Conservation (phyloP, 2,113 vertebrate genomes). For the Oenanthe melanoleuca region DNA sequence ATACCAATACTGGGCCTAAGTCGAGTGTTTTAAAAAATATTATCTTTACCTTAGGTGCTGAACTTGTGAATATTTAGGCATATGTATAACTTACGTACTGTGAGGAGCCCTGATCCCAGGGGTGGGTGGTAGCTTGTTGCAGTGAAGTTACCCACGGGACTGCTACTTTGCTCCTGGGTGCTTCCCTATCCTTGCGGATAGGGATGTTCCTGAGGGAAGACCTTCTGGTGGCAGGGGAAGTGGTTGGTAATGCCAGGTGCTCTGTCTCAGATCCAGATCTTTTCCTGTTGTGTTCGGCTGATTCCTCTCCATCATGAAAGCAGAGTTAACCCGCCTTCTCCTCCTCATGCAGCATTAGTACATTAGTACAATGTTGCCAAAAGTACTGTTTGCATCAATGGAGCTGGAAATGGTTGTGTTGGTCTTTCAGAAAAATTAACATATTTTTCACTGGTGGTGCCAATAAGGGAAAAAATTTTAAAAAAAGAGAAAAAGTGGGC, state of each 20-base stretch:
- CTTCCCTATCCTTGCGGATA: rapidly evolving
- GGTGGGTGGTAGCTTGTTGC: background rate
- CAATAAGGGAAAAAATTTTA: background rate
- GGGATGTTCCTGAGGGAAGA: background rate
- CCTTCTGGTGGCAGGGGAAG: background rate
- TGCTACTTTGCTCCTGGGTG: background rate
- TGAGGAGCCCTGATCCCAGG: rapidly evolving
- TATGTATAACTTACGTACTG: background rate
- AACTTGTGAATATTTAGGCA: background rate
- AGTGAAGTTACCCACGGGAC: background rate
- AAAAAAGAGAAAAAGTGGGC: background rate
- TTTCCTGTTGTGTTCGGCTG: background rate
- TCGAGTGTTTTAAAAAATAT: background rate
- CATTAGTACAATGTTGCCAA: background rate
- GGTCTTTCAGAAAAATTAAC: background rate
- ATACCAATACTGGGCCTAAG: background rate
- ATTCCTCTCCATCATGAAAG: background rate
- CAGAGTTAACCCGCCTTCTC: background rate
- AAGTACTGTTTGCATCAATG: background rate
- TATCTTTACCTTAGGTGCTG: background rate
- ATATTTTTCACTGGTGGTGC: background rate
- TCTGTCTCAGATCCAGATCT: background rate
- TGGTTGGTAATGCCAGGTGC: rapidly evolving
- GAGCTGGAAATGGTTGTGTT: background rate
- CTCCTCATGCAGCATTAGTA: background rate